Percentiles rank a stretch among this genome's conserved stretches.
Conservation (phyloP, 2,113 vertebrate genomes). For the Butorides virescens region DNA sequence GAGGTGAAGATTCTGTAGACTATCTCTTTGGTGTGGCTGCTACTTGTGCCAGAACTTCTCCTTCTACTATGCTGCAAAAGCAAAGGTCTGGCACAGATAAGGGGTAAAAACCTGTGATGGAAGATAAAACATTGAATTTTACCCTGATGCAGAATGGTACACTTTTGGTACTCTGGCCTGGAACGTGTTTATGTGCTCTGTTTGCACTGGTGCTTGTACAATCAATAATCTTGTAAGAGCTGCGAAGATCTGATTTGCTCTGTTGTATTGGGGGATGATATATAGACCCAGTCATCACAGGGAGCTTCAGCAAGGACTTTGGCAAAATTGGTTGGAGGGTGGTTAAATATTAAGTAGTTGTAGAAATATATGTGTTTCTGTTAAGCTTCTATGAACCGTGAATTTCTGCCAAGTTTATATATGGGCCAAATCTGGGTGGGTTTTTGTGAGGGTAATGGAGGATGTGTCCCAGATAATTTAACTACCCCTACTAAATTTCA, state of each 20-base stretch:
- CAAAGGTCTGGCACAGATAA: not conserved
- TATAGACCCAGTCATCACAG: not conserved
- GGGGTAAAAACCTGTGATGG: not conserved
- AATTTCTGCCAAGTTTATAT: not conserved
- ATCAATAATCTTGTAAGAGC: not conserved
- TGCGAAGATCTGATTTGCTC: not conserved
- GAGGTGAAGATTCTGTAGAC: not conserved
- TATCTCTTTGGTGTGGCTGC: not conserved
- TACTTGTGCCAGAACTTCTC: not conserved
- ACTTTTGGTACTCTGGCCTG: not conserved
- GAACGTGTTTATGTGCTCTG: not conserved
- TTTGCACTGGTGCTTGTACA: not conserved
- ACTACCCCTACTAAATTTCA: not conserved
- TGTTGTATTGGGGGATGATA: accelerated
- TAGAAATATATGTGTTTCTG: not conserved
- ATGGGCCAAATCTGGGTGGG: not conserved
- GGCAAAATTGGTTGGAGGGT: not conserved
- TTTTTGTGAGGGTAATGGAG: not conserved
- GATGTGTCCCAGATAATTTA: not conserved
- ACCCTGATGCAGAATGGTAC: not conserved
- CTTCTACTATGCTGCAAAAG: not conserved
- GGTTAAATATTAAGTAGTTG: not conserved
- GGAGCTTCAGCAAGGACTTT: not conserved
- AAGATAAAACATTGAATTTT: not conserved
- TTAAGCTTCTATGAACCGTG: not conserved